phyloP scores from a whole-genome alignment of 2,797 vertebrate genomes.

The Oophaga sylvatica region DNA sequence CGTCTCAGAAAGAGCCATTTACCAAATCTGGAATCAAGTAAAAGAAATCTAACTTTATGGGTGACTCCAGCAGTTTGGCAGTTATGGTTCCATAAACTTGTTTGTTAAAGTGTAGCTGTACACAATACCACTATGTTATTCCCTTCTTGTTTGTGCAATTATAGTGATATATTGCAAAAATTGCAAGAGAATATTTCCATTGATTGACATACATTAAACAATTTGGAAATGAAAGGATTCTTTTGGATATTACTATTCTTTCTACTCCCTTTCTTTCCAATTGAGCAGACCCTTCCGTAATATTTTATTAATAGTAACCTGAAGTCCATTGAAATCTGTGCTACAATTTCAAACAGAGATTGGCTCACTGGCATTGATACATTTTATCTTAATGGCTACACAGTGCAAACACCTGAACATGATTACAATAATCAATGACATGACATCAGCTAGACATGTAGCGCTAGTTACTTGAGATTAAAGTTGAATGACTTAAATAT shows the following conservation, averaged over 20 bases:
- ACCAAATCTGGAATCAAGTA: conserved; percentile 19
- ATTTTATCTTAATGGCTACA: neutral
- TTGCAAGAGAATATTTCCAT: neutral
- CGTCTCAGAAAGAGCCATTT: conserved; percentile 35
- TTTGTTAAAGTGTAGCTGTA: neutral
- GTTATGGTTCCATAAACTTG: neutral
- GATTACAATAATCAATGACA: neutral
- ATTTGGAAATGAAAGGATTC: neutral
- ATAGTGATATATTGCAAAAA: neutral
- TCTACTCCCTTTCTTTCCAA: neutral
- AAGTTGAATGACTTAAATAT: neutral
- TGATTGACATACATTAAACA: neutral
- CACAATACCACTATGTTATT: neutral
- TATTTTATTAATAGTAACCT: neutral
- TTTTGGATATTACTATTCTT: neutral
- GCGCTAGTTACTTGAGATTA: neutral
- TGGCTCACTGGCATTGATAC: neutral
- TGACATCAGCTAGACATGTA: neutral
- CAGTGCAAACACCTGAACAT: neutral
- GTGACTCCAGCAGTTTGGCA: neutral
- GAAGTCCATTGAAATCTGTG: neutral
- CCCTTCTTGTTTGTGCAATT: neutral
- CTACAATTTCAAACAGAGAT: neutral
- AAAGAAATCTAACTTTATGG: conserved; percentile 1
- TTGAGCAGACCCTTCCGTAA: neutral